Conservation (phyloP, 2,113 vertebrate genomes). For the Phylloscopus trochiloides region DNA sequence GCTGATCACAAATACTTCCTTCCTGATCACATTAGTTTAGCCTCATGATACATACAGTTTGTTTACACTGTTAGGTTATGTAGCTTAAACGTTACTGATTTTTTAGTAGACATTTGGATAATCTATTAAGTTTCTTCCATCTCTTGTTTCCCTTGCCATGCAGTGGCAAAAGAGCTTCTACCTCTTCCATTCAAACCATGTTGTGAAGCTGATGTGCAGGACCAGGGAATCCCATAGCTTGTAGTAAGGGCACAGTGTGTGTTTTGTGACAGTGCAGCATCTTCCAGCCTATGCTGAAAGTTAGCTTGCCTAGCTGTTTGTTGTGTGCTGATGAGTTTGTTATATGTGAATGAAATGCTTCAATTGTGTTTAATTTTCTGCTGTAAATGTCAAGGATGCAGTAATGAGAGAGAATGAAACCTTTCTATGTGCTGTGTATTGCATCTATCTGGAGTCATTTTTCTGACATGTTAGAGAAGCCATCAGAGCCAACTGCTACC, state of each 20-base stretch:
- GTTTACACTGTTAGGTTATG: not conserved
- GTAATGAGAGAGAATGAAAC: constrained; percentile 40
- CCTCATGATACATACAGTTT: not conserved
- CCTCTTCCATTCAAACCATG: not conserved
- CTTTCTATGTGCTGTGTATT: not conserved
- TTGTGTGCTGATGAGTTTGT: constrained; percentile 35
- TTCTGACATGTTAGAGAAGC: constrained; percentile 24
- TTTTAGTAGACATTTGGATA: not conserved
- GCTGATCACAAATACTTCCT: not conserved
- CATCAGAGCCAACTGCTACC: constrained; percentile 13
- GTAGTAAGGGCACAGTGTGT: not conserved
- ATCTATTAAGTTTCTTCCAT: not conserved
- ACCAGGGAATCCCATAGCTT: not conserved
- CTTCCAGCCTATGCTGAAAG: not conserved
- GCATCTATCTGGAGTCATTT: constrained; percentile 20
- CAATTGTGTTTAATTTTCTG: constrained; percentile 61
- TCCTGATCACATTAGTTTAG: not conserved
- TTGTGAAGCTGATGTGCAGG: not conserved
- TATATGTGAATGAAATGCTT: constrained; percentile 44
- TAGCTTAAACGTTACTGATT: not conserved
- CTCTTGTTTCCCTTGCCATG: not conserved
- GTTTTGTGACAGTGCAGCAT: not conserved
- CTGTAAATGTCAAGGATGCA: constrained; percentile 50
- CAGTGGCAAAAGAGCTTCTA: not conserved
- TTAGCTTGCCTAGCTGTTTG: not conserved